Base-by-base conservation (phyloP, 2,797 vertebrate species). In the Thripadectes ignobilis region DNA sequence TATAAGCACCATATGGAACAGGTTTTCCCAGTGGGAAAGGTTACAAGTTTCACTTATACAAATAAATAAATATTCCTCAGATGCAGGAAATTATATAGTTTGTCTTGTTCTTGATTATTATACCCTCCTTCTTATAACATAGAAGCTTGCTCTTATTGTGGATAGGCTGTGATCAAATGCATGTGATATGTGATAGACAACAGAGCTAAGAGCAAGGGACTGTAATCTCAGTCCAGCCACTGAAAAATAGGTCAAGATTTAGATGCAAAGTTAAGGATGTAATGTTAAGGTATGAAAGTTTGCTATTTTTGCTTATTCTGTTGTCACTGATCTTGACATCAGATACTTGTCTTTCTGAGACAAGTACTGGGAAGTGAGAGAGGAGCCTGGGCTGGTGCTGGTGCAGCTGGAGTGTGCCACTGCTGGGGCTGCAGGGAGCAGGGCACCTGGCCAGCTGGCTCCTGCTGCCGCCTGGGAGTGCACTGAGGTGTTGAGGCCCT, bases 301-400 rank as follows among this genome's bases (percentile, higher is more conserved):
- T 62, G 29, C 18, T 27, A 21, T 62, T 30, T 41, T 62, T 51
- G 7, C 43, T 34, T 55, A 49, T 77, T 45, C 30, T 29, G 7
- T 43, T 59, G 49, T 45, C 55, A 12, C 27, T 51, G 55, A 19
- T 62, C 29, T 62, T 48, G 59, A 24, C 22, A 73, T 30, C 23
- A 61, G 48, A 21, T 39, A 52, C 14, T 73, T 54, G 30, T 2
- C 26, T 41, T 66, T 48, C 46, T 27, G 27, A 32, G 46, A 52
- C 26, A 46, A 58, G 54, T 2, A 1, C 22, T 8, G 7, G 30
- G 41, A 27, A 78, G 39, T 0, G 3, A 54, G 22, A 0, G 16
- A 48, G 34, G 34, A 52, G 45, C 17, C 26, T 14, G 52, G 54
- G 39, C 46, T 52, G 57, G 20, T 1, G 1, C 30, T 2, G 6